phyloP scores from a whole-genome alignment of 2,113 vertebrate species.

The Fregata magnificens region DNA sequence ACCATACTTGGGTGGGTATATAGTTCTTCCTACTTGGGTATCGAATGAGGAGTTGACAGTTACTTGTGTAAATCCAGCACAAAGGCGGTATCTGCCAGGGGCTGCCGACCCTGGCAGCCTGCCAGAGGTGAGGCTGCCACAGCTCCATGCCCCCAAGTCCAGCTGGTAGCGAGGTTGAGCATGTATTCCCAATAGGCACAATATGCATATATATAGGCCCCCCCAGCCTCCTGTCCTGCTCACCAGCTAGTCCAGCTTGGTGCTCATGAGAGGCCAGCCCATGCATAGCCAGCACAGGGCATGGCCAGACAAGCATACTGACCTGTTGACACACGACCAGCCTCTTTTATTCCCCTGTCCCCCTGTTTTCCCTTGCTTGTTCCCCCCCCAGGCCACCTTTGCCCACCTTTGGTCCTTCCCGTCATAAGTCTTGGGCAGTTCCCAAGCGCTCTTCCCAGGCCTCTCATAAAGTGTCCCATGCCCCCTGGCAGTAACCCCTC shows the following conservation, averaged over 20 bases:
- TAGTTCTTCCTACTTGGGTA: not conserved
- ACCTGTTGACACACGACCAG: not conserved
- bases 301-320: not conserved
- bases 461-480: not conserved
- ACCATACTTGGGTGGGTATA: not conserved
- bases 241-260: not conserved
- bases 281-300: not conserved
- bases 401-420: not conserved
- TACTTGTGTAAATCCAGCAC: not conserved
- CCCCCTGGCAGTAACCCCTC: not conserved
- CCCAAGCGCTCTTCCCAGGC: not conserved
- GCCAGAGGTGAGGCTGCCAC: not conserved
- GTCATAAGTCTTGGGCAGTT: not conserved
- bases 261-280: not conserved
- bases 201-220: too few relatives aligned
- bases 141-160: not conserved
- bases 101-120: accelerated
- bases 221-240: accelerated
- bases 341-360: not conserved
- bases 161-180: not conserved
- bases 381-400: not conserved
- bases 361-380: not conserved
- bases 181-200: not conserved
- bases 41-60: not conserved
- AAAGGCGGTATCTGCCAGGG: not conserved